Conservation (phyloP, 1,140 invertebrate species). For the Conopomorpha cramerella region DNA sequence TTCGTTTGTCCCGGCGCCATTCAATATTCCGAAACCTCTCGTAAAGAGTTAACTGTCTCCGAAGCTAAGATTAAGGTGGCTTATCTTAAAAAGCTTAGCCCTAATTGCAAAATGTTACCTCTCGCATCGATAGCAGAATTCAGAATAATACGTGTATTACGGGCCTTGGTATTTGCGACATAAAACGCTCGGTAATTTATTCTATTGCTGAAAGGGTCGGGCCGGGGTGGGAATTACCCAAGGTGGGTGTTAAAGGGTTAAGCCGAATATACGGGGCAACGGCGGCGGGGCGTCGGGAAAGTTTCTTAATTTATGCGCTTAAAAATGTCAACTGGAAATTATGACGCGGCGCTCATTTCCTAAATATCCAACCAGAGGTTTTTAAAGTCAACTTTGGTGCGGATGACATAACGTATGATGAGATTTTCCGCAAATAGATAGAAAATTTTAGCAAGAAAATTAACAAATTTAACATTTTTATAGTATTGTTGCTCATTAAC, state of each 20-base stretch:
- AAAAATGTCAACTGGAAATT: conserved; percentile 60
- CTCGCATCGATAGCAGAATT: conserved; percentile 56
- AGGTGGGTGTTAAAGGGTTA: conserved; percentile 60
- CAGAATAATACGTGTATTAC: conserved; percentile 58
- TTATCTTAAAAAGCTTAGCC: conserved; percentile 17
- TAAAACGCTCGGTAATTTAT: conserved; percentile 59
- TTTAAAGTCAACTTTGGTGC: too few relatives aligned
- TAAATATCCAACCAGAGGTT: conserved; percentile 23
- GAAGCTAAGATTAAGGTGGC: conserved; percentile 19
- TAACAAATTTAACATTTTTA: too few relatives aligned
- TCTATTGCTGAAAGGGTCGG: conserved; percentile 60
- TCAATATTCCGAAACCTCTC: conserved; percentile 31
- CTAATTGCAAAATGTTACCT: conserved; percentile 51
- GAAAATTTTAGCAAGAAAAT: too few relatives aligned
- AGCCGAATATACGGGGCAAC: conserved; percentile 52
- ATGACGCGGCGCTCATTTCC: conserved; percentile 57
- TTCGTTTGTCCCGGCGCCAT: conserved; percentile 12
- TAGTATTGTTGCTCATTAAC: too few relatives aligned
- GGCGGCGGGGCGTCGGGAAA: conserved; percentile 45
- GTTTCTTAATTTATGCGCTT: conserved; percentile 60
- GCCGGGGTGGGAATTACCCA: conserved; percentile 56
- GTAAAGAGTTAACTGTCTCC: conserved; percentile 16
- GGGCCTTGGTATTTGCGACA: conserved; percentile 53
- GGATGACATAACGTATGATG: too few relatives aligned
- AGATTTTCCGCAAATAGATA: too few relatives aligned